Base-by-base conservation (phyloP, 2,888 invertebrate genomes). In the Agrotis puta region DNA sequence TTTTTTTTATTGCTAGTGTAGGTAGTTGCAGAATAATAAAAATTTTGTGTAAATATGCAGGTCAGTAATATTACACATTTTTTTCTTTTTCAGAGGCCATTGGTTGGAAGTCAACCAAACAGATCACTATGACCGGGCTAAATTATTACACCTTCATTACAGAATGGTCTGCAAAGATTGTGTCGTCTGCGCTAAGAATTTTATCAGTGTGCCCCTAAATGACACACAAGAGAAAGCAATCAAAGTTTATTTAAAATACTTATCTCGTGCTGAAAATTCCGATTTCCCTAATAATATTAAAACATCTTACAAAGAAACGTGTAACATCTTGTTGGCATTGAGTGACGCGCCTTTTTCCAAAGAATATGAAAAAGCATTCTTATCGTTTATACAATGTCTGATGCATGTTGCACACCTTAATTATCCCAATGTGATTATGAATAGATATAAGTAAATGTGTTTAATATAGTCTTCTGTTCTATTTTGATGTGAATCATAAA, bases 11-110 rank as follows among this genome's bases (percentile, higher is more conserved):
- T 39, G 33, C 39, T 39, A 39, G 11, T 39, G 39, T 39, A 33
- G 33, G 33, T 33, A 39, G 39, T 9, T 39, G 39, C 39, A 39
- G 9, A 39, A 9, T 33, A 7, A 33, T 33, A 33, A 33, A 7
- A 33, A 33, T 33, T 7, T 33, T 33, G 33, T 33, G 33, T 33
- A 7, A 33, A 33, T 33, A 33, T 7, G 33, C 33, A 33, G 33
- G 3, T 33, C 33, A 7, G 7, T 33, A 7, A 33, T 33, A 39
- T 11, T n/a, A n/a, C n/a, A n/a, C n/a, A 9, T 39, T 14, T 51
- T 47, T 39, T 54, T 53, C 2, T 22, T 20, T 76, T 79, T 59
- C 79, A 76, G 75, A 20, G 79, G 75, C 13, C 64, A 79, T 72
- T 79, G 73, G 64, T 18, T 76, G 39, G 79, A 79, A 50, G 7